phyloP scores from a whole-genome alignment of 2,888 invertebrate species.

The Euproctis similis region DNA sequence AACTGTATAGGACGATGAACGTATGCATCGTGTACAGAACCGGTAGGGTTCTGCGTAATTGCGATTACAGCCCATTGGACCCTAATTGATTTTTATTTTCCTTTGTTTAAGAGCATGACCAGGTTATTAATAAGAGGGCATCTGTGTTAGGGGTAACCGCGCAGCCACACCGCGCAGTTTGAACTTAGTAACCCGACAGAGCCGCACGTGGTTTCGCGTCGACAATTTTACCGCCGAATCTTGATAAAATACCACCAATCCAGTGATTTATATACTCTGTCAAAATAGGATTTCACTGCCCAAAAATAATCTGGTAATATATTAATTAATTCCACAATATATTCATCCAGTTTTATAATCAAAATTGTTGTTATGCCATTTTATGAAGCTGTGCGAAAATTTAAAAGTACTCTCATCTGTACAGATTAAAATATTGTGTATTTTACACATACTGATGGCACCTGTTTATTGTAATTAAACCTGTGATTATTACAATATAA shows the following conservation, averaged over 20 bases:
- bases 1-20: conserved; percentile 38
- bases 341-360: too few relatives aligned
- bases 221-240: conserved; percentile 44
- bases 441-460: too few relatives aligned
- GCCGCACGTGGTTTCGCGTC: conserved; percentile 53
- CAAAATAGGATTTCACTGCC: conserved; percentile 40
- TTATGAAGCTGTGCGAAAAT: too few relatives aligned
- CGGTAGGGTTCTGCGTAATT: conserved; percentile 25
- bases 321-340: too few relatives aligned
- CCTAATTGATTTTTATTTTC: conserved; percentile 62
- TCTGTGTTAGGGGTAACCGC: conserved; percentile 51
- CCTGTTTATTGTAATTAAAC: too few relatives aligned
- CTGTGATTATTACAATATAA: too few relatives aligned
- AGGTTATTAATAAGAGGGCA: conserved; percentile 58
- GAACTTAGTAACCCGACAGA: conserved; percentile 41
- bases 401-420: too few relatives aligned
- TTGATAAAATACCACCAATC: conserved; percentile 49
- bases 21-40: conserved; percentile 31
- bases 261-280: conserved; percentile 41
- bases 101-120: conserved; percentile 64
- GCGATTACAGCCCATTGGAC: conserved; percentile 34
- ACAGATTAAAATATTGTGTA: too few relatives aligned
- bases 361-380: too few relatives aligned
- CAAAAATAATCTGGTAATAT: conserved; percentile 28
- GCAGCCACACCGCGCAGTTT: conserved; percentile 65